phyloP scores from a whole-genome alignment of 1,140 invertebrate genomes.

The Asobara japonica region DNA sequence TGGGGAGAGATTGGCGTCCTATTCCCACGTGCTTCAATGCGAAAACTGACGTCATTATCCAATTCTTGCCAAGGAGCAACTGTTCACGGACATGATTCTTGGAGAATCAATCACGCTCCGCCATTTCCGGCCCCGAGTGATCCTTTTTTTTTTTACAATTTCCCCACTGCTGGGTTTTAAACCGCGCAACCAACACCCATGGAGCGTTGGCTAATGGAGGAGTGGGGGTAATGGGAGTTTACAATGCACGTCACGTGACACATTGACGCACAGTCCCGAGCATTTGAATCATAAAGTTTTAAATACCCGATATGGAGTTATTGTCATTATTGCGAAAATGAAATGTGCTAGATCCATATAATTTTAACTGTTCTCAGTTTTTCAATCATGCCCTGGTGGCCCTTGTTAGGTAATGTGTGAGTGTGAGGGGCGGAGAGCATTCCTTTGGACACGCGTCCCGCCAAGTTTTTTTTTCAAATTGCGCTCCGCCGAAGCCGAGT shows the following conservation, averaged over 20 bases:
- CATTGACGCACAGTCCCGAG: background rate
- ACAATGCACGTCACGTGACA: background rate
- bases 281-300: too few species aligned
- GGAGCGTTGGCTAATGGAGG: background rate
- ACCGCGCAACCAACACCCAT: background rate
- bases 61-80: background rate
- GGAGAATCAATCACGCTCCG: constrained; percentile 9
- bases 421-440: too few species aligned
- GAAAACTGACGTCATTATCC: background rate
- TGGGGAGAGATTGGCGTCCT: background rate
- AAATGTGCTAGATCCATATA: too few species aligned
- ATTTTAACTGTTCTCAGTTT: too few species aligned
- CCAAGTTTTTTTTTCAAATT: too few species aligned
- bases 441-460: too few species aligned
- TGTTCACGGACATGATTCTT: background rate
- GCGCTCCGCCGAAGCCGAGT: too few species aligned
- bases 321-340: too few species aligned
- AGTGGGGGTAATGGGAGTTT: background rate
- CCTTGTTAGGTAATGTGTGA: too few species aligned
- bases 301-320: too few species aligned
- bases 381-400: too few species aligned
- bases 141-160: background rate
- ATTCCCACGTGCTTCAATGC: background rate
- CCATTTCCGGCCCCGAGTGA: constrained; percentile 12
- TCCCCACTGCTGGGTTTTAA: background rate